Evolutionary conservation across 2,888 invertebrate genomes (phyloP).

Genomic region (Acrobasis suavella): DNA sequence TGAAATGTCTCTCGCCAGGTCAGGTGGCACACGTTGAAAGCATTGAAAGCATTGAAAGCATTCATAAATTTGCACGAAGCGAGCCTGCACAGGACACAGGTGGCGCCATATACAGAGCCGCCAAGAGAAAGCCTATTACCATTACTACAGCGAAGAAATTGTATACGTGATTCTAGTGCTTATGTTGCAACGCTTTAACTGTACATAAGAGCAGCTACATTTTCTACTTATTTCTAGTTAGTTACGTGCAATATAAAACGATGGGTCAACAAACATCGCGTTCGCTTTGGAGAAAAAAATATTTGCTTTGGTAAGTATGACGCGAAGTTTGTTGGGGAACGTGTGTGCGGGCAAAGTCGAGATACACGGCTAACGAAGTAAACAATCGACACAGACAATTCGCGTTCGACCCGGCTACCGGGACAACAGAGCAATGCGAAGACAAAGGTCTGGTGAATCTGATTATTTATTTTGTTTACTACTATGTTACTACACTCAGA

Average conservation of each 20-base stretch:
- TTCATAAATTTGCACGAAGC: conserved; percentile 76
- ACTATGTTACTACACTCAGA: conserved; percentile 36
- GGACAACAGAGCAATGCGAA: conserved; percentile 56
- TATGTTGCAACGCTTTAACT: conserved; percentile 20
- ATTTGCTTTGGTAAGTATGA: conserved; percentile 45
- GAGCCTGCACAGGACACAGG: conserved; percentile 67
- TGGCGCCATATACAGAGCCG: conserved; percentile 57
- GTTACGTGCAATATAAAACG: conserved; percentile 23
- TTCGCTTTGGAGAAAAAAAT: conserved; percentile 37
- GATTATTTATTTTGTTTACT: conserved; percentile 69
- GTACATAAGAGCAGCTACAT: neutral
- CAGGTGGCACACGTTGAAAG: conserved; percentile 79
- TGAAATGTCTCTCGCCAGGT: conserved; percentile 71
- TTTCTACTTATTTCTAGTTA: conserved; percentile 12
- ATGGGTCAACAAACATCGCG: conserved; percentile 25
- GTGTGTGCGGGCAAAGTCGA: conserved; percentile 56
- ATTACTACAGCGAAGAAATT: conserved; percentile 44
- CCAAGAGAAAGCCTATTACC: conserved; percentile 52
- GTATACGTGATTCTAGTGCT: conserved; percentile 41
- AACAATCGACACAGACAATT: conserved; percentile 72
- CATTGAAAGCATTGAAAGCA: conserved; percentile 75
- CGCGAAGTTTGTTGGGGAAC: conserved; percentile 55
- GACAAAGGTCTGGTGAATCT: conserved; percentile 71
- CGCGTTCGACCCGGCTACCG: conserved; percentile 60
- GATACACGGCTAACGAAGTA: conserved; percentile 75